These are phyloP conservation scores for Lagocephalus sceleratus DNA, from an alignment of 2,797 vertebrate genomes.

Conservation along the genomic window DNA sequence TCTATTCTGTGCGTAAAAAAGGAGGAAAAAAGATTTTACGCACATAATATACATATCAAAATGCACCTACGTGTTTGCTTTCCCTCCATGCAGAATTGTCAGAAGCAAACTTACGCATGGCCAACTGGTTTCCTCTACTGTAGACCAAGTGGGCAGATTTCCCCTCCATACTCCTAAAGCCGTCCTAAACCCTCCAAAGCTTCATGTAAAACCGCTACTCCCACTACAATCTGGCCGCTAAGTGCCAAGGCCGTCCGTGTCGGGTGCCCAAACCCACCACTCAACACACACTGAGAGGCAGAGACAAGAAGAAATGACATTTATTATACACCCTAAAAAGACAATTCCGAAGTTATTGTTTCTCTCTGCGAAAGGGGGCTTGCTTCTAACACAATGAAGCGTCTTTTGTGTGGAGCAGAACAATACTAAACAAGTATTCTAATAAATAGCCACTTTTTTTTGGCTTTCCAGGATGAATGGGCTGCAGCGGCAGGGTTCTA, in stretches of 20 bases:
- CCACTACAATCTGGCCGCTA: slow-evolving; percentile 77
- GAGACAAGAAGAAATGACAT: slow-evolving; percentile 91
- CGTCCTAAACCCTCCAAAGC: slow-evolving; percentile 75
- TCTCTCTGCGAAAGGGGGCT: slow-evolving; percentile 82
- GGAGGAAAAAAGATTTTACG: slow-evolving; percentile 16
- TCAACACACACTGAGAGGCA: slow-evolving; percentile 81
- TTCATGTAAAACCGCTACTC: slow-evolving; percentile 77
- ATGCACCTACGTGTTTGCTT: not conserved
- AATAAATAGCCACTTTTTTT: slow-evolving; percentile 95
- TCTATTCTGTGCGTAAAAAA: not conserved
- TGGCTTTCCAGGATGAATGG: slow-evolving; percentile 89
- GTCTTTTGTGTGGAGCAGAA: slow-evolving; percentile 94
- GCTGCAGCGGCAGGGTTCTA: slow-evolving; percentile 87
- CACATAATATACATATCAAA: slow-evolving; percentile 12
- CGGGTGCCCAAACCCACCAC: slow-evolving; percentile 82
- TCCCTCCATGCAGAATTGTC: slow-evolving; percentile 22
- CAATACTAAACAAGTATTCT: slow-evolving; percentile 99
- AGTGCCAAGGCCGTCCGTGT: slow-evolving; percentile 83
- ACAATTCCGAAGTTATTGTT: slow-evolving; percentile 99
- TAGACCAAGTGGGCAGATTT: slow-evolving; percentile 71
- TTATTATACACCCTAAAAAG: slow-evolving; percentile 96
- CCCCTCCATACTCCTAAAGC: slow-evolving; percentile 68
- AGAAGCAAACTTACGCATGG: slow-evolving; percentile 84
- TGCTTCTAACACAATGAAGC: slow-evolving; percentile 91
- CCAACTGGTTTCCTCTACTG: slow-evolving; percentile 72